phyloP scores from a whole-genome alignment of 1,140 invertebrate species.

The Drosophila obscura region DNA sequence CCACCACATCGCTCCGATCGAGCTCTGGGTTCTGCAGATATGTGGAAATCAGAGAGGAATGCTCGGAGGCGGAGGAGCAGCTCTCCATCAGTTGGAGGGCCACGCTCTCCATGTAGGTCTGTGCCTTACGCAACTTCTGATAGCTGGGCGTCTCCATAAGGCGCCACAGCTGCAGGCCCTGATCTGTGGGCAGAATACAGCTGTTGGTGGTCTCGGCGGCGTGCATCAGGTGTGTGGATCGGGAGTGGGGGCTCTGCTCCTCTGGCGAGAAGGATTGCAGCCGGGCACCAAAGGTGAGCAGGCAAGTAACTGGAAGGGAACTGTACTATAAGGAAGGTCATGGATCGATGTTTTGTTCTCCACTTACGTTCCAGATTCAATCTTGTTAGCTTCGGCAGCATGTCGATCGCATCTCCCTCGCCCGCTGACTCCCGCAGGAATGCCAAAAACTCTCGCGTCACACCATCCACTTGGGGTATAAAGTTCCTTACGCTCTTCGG shows the following conservation, averaged over 20 bases:
- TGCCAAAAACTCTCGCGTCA: conserved; percentile 88
- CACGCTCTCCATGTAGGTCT: conserved; percentile 90
- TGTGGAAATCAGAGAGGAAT: conserved; percentile 86
- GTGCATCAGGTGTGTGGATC: conserved; percentile 88
- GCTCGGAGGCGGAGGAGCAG: background rate
- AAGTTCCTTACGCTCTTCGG: conserved; percentile 88
- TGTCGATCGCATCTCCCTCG: conserved; percentile 85
- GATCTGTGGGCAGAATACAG: conserved; percentile 89
- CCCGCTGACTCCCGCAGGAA: conserved; percentile 60
- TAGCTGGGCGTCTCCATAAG: conserved; percentile 90
- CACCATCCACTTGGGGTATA: conserved; percentile 86
- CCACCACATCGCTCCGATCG: conserved; percentile 91
- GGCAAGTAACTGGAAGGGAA: conserved; percentile 86
- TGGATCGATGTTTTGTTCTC: background rate
- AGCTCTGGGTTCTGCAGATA: conserved; percentile 88
- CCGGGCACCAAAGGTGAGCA: conserved; percentile 88
- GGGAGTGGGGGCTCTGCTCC: conserved; percentile 86
- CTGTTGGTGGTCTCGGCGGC: conserved; percentile 89
- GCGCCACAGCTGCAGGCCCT: conserved; percentile 89
- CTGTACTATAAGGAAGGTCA: background rate
- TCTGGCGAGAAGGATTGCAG: conserved; percentile 87
- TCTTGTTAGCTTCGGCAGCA: conserved; percentile 89
- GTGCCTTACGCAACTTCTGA: conserved; percentile 88
- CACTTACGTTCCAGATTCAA: conserved; percentile 89
- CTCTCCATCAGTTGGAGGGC: conserved; percentile 88